Percentiles rank a stretch among this genome's conserved stretches.
Conservation (phyloP, 2,113 vertebrate genomes). For the Mesembrinibis cayennensis region DNA sequence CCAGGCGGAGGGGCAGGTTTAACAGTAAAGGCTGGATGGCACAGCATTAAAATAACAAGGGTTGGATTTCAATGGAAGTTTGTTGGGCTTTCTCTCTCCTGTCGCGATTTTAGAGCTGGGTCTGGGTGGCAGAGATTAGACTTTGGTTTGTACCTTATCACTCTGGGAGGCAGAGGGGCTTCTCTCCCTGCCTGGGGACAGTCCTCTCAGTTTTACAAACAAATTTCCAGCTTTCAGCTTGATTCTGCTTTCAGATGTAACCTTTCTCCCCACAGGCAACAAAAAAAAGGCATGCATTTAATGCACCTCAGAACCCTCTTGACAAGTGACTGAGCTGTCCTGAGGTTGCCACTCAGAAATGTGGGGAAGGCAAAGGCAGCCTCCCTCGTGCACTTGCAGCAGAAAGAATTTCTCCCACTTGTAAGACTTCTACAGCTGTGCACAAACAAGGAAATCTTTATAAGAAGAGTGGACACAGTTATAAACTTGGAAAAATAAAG, state of each 20-base stretch:
- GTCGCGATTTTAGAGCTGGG: not conserved
- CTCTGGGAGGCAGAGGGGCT: not conserved
- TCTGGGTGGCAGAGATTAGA: not conserved
- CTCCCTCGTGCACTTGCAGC: not conserved
- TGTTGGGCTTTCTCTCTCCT: not conserved
- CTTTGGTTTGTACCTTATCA: not conserved
- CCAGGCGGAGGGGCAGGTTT: not conserved
- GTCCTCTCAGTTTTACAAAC: not conserved
- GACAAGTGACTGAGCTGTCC: not conserved
- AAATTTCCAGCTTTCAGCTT: not conserved
- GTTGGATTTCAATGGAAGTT: not conserved
- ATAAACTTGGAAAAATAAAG: conserved; percentile 26
- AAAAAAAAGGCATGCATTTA: not conserved
- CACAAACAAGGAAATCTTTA: conserved; percentile 19
- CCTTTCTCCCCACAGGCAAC: not conserved
- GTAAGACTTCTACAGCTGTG: not conserved
- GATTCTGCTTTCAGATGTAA: not conserved
- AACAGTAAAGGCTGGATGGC: not conserved
- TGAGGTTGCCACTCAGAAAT: not conserved
- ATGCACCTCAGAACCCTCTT: fast-evolving
- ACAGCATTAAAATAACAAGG: fast-evolving
- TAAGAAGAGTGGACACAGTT: not conserved
- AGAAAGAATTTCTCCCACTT: not conserved
- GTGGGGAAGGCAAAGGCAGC: not conserved
- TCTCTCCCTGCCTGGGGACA: not conserved